phyloP scores from a whole-genome alignment of 2,113 vertebrate genomes.

The Hydropotes inermis region DNA sequence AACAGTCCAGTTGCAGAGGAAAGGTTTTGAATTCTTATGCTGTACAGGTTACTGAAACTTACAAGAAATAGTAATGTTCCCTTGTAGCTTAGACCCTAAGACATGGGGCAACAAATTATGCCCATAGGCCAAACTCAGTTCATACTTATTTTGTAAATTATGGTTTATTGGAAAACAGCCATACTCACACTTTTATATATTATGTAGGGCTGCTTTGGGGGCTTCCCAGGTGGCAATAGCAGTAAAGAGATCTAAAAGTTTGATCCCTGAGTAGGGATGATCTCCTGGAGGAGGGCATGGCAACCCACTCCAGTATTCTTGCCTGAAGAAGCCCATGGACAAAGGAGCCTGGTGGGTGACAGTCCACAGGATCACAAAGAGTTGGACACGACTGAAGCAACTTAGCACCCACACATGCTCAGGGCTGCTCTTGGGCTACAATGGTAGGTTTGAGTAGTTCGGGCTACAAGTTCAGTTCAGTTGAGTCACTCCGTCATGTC shows the following conservation, averaged over 20 bases:
- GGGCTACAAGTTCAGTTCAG: not conserved
- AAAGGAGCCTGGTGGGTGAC: not conserved
- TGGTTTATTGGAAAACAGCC: not conserved
- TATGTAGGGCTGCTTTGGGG: not conserved
- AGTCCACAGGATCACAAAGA: not conserved
- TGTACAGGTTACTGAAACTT: not conserved
- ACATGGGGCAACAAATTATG: not conserved
- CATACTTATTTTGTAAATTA: not conserved
- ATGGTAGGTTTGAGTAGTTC: not conserved
- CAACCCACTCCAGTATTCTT: not conserved
- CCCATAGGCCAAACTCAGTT: not conserved
- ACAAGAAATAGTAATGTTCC: not conserved
- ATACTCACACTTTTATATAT: not conserved
- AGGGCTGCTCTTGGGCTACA: not conserved
- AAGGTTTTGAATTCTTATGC: not conserved
- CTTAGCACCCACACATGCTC: not conserved
- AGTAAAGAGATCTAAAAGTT: not conserved
- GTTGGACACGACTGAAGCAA: not conserved
- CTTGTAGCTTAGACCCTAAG: not conserved
- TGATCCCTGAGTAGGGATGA: not conserved
- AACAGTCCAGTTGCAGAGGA: not conserved
- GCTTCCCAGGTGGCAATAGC: not conserved
- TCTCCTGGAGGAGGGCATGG: not conserved
- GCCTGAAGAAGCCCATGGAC: not conserved
- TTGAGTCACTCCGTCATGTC: not conserved